Percentiles rank a stretch among this genome's conserved stretches.
Conservation (phyloP, 2,797 vertebrate species). For the Poecilia gillii region DNA sequence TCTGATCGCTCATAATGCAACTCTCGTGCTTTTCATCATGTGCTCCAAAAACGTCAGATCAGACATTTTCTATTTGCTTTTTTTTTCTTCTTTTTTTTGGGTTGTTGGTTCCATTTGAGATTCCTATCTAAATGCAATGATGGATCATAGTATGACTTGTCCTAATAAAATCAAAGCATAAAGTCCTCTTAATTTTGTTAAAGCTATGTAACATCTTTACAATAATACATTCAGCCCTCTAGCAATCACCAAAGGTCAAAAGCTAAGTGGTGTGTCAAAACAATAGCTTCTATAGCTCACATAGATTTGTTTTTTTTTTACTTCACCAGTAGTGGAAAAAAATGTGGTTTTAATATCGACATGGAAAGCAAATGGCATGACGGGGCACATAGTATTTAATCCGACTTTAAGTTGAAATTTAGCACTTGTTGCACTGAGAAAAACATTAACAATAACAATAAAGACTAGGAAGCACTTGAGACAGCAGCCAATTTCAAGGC, state of each 20-base stretch:
- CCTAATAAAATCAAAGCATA: constrained; percentile 23
- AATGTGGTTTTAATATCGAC: background rate
- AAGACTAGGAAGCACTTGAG: no score
- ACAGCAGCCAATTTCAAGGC: no score
- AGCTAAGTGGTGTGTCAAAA: background rate
- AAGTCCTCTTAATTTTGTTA: constrained; percentile 19
- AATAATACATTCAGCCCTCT: background rate
- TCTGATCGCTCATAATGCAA: constrained; percentile 1
- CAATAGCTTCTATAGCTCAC: background rate
- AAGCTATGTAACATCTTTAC: constrained; percentile 17
- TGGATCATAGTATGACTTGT: constrained; percentile 11
- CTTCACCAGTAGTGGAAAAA: background rate
- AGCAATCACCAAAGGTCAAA: constrained; percentile 1
- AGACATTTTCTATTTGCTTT: constrained; percentile 9
- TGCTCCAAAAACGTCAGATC: background rate
- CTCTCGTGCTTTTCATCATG: constrained; percentile 18
- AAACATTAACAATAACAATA: background rate
- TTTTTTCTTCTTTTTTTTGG: background rate
- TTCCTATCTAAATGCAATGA: constrained; percentile 36
- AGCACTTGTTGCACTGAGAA: background rate
- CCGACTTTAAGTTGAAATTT: background rate
- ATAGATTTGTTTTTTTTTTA: background rate
- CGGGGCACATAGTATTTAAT: background rate
- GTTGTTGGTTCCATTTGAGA: constrained; percentile 26
- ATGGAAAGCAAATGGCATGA: background rate